Conservation (phyloP, 2,113 vertebrate species). For the Cyphomyrus plagiostoma region DNA sequence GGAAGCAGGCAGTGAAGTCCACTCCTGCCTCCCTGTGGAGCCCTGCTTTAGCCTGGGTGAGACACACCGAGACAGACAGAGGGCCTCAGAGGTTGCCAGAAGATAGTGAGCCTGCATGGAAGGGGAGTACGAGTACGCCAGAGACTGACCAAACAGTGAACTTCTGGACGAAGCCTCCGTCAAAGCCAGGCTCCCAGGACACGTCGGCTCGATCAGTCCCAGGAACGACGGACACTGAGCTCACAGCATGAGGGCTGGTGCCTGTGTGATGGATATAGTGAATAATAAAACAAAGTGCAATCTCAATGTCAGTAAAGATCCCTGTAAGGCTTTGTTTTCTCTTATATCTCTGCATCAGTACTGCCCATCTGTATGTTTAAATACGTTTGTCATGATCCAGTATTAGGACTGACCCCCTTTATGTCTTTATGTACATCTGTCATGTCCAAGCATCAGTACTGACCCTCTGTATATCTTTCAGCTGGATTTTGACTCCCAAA, state of each 20-base stretch:
- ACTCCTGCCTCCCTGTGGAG: constrained; percentile 66
- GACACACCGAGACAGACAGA: not conserved
- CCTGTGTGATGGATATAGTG: constrained; percentile 54
- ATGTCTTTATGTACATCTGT: not conserved
- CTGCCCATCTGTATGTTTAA: not conserved
- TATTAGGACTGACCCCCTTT: not conserved
- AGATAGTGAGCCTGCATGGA: not conserved
- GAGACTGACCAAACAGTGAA: constrained; percentile 85
- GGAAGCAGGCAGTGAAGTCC: constrained; percentile 69
- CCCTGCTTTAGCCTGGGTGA: constrained; percentile 68
- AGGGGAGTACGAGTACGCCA: not conserved
- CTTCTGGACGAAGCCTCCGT: constrained; percentile 84
- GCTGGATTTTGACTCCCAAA: not conserved
- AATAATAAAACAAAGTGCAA: not conserved
- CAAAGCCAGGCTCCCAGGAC: constrained; percentile 88
- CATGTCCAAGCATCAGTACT: not conserved
- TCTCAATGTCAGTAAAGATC: not conserved
- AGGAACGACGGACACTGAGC: constrained; percentile 68
- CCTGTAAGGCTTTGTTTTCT: not conserved
- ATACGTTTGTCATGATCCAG: not conserved
- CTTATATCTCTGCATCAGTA: not conserved
- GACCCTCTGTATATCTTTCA: not conserved
- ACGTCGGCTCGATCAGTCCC: constrained; percentile 73
- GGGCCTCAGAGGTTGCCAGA: not conserved
- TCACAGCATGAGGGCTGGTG: constrained; percentile 83